A percentile compares a stretch with the other conserved stretches of the same genome.
phyloP scores from a whole-genome alignment of 2,888 invertebrate genomes.

The Masnerella sp. region DNA sequence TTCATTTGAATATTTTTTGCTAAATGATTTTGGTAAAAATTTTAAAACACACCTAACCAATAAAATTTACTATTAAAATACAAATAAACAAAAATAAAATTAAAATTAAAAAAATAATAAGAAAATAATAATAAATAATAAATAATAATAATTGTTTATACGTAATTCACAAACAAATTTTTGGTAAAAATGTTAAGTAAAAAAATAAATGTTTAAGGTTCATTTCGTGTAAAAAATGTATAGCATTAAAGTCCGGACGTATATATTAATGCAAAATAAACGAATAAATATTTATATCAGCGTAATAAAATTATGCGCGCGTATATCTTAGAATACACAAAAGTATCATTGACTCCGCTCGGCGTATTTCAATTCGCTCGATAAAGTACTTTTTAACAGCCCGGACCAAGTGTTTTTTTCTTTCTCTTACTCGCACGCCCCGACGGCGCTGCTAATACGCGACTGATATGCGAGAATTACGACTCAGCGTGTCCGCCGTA shows the following conservation, averaged over 20 bases:
- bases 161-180: too few relatives aligned
- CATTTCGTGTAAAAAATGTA: slow-evolving; percentile 40
- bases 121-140: too few relatives aligned
- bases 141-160: too few relatives aligned
- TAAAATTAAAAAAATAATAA: too few relatives aligned
- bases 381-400: slow-evolving; percentile 60
- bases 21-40: too few relatives aligned
- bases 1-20: too few relatives aligned
- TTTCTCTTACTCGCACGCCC: slow-evolving; percentile 23
- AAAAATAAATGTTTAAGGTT: too few relatives aligned
- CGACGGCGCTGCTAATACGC: slow-evolving; percentile 57
- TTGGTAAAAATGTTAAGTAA: too few relatives aligned
- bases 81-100: too few relatives aligned
- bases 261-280: slow-evolving; percentile 53
- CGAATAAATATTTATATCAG: slow-evolving; percentile 58
- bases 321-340: slow-evolving; percentile 58
- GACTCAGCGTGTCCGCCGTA: slow-evolving; percentile 53
- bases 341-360: slow-evolving; percentile 57
- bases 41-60: too few relatives aligned
- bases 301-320: slow-evolving; percentile 57
- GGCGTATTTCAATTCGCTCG: slow-evolving; percentile 56
- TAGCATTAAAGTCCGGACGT: slow-evolving; percentile 35
- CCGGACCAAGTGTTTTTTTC: slow-evolving; percentile 53
- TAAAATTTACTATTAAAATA: too few relatives aligned
- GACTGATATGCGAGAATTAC: slow-evolving; percentile 60